Conservation (phyloP, 2,888 invertebrate genomes). For the Parapristionchus giblindavisi region DNA sequence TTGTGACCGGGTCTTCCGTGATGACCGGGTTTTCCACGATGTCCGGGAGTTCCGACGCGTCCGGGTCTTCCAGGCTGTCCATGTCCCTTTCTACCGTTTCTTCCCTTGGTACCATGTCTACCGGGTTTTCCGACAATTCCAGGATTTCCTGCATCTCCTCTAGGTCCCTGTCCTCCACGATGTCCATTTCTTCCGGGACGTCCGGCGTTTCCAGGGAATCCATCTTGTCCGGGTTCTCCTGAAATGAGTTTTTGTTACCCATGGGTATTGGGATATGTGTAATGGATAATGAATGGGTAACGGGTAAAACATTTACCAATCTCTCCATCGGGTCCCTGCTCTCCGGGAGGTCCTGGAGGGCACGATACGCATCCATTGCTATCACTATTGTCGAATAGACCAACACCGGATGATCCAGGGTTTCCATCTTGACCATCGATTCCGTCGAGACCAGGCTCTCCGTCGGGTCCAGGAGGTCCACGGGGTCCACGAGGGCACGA, state of each 20-base stretch:
- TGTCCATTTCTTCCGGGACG: constrained; percentile 29
- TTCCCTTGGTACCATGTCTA: constrained; percentile 31
- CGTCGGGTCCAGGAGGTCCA: constrained; percentile 56
- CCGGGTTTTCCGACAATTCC: constrained; percentile 48
- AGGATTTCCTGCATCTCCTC: constrained; percentile 35
- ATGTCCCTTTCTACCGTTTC: constrained; percentile 37
- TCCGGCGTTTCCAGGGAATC: constrained; percentile 24
- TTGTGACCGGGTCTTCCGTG: constrained; percentile 47
- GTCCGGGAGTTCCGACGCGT: constrained; percentile 47
- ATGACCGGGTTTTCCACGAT: constrained; percentile 46
- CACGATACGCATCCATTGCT: constrained; percentile 53
- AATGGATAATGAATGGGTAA: too few species aligned
- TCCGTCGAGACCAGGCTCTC: constrained; percentile 55
- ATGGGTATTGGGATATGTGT: too few species aligned
- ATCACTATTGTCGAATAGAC: constrained; percentile 20
- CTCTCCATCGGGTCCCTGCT: constrained; percentile 48
- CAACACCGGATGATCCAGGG: constrained; percentile 34
- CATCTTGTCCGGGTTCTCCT: constrained; percentile 39
- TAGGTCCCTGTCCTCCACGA: constrained; percentile 7
- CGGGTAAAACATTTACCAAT: too few species aligned
- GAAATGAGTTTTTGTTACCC: background rate
- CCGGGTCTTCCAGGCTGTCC: constrained; percentile 48
- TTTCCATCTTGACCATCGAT: constrained; percentile 54
- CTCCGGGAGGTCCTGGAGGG: constrained; percentile 52
- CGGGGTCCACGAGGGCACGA: constrained; percentile 34